These are phyloP conservation scores for Zygogramma bicolorata DNA, from an alignment of 2,888 invertebrate species.

Conservation along the genomic window DNA sequence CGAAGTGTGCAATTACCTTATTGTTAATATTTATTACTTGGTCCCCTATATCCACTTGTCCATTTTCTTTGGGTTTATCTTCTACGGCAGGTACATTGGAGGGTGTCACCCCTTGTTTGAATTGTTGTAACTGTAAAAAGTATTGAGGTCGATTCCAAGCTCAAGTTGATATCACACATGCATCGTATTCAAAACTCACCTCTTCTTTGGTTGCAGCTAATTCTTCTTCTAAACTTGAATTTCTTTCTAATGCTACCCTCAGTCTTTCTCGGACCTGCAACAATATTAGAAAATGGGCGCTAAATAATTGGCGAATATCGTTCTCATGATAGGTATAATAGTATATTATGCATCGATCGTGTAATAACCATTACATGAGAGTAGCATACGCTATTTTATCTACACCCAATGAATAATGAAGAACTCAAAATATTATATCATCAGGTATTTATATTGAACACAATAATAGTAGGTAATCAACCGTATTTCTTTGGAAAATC, in stretches of 20 bases:
- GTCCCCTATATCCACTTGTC: constrained; percentile 75
- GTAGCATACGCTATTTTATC: too few species aligned
- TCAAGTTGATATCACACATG: background rate
- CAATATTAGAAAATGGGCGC: constrained; percentile 25
- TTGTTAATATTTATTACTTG: constrained; percentile 63
- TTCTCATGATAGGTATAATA: background rate
- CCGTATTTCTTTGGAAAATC: too few species aligned
- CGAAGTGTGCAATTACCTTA: constrained; percentile 51
- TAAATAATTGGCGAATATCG: background rate
- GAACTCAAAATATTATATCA: too few species aligned
- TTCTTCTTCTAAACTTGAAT: constrained; percentile 96
- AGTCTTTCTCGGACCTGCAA: constrained; percentile 94
- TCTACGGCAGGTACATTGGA: constrained; percentile 70
- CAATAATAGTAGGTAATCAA: too few species aligned
- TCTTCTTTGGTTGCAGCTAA: constrained; percentile 95
- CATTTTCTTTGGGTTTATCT: constrained; percentile 84
- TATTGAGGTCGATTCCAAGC: background rate
- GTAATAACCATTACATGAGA: too few species aligned
- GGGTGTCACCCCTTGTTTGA: constrained; percentile 80
- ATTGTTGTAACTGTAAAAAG: constrained; percentile 80
- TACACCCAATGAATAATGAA: too few species aligned
- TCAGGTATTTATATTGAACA: too few species aligned
- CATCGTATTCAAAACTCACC: constrained; percentile 70
- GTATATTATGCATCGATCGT: too few species aligned
- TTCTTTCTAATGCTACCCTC: constrained; percentile 95